A percentile compares a stretch with the other conserved stretches of the same genome.
Evolutionary conservation across 2,113 vertebrate genomes (phyloP).

Genomic region (Tragelaphus scriptus): DNA sequence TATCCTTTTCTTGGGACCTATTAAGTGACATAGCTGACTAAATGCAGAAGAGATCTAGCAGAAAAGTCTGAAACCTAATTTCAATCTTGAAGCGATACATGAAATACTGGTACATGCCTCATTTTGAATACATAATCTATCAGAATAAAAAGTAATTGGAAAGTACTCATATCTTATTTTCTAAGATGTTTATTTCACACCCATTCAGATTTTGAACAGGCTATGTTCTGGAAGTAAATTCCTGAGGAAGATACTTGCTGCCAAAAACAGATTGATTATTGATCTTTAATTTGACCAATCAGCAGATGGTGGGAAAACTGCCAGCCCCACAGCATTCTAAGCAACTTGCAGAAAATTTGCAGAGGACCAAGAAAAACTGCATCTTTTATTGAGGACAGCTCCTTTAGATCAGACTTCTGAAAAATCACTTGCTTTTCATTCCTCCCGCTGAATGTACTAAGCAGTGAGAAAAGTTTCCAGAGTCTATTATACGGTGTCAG

Average conservation of each 20-base stretch:
- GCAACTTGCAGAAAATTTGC: background rate
- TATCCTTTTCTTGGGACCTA: background rate
- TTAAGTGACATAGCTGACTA: background rate
- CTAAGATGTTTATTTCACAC: background rate
- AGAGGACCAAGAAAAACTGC: background rate
- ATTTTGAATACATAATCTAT: slow-evolving; percentile 1
- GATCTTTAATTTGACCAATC: background rate
- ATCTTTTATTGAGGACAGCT: background rate
- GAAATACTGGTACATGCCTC: background rate
- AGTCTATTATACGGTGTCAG: background rate
- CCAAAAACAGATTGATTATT: background rate
- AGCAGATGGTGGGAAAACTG: background rate
- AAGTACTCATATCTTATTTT: background rate
- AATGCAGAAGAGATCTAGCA: background rate
- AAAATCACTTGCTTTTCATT: slow-evolving; percentile 19
- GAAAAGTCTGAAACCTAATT: background rate
- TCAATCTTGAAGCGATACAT: background rate
- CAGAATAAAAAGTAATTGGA: background rate
- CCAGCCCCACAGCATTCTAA: background rate
- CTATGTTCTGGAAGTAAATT: slow-evolving; percentile 34
- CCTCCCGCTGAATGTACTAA: background rate
- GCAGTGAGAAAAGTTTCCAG: background rate
- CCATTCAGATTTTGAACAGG: background rate
- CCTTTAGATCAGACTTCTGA: background rate
- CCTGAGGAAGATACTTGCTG: background rate